A percentile compares a stretch with the other conserved stretches of the same genome.
Evolutionary conservation across 2,888 invertebrate genomes (phyloP).

Genomic region (Cordilura impudica): DNA sequence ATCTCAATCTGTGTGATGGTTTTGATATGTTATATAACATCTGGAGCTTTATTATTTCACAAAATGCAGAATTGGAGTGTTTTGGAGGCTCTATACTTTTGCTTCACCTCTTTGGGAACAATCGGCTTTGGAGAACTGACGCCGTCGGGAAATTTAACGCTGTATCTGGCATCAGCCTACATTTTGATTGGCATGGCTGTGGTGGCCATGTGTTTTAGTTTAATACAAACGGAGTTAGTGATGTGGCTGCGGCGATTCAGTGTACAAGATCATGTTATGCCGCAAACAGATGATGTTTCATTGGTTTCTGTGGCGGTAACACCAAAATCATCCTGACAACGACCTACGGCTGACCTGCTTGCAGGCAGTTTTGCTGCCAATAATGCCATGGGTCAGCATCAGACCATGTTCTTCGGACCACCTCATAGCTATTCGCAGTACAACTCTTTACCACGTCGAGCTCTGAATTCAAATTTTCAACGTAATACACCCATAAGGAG

Average conservation of each 20-base stretch:
- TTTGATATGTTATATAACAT: conserved; percentile 90
- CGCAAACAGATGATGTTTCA: conserved; percentile 79
- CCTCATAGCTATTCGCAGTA: conserved; percentile 79
- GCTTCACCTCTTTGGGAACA: conserved; percentile 88
- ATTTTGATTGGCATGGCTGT: conserved; percentile 91
- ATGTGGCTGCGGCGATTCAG: conserved; percentile 78
- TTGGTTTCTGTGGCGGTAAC: conserved; percentile 80
- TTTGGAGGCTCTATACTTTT: conserved; percentile 90
- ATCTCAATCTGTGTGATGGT: conserved; percentile 91
- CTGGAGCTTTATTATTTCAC: conserved; percentile 93
- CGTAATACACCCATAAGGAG: conserved; percentile 83
- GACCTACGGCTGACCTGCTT: conserved; percentile 76
- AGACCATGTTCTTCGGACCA: conserved; percentile 77
- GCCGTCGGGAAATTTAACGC: conserved; percentile 84
- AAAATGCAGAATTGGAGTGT: conserved; percentile 94
- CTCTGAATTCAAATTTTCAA: conserved; percentile 79
- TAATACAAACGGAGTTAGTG: conserved; percentile 87
- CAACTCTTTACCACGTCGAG: conserved; percentile 80
- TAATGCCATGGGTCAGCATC: conserved; percentile 72
- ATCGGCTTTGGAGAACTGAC: conserved; percentile 90
- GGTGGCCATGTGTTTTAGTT: conserved; percentile 91
- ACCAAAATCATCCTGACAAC: conserved; percentile 81
- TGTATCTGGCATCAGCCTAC: conserved; percentile 88
- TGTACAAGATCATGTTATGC: conserved; percentile 76
- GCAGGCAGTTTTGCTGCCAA: conserved; percentile 69